phyloP scores from a whole-genome alignment of 2,113 vertebrate genomes.

The Pseudopodoces humilis region DNA sequence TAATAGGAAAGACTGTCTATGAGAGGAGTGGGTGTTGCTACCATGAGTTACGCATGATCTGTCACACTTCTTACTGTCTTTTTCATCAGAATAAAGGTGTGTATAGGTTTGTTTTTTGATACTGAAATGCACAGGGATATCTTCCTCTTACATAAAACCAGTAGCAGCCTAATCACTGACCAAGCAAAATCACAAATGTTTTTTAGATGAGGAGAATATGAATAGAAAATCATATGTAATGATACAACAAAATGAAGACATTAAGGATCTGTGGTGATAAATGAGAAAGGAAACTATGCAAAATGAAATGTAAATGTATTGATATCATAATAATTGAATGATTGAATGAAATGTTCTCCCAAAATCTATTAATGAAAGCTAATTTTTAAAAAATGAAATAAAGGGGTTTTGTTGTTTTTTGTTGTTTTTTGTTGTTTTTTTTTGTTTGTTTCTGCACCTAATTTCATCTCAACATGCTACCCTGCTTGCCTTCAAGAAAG shows the following conservation, averaged over 20 bases:
- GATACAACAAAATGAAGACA: background rate
- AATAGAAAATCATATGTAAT: background rate
- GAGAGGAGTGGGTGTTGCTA: fast-evolving
- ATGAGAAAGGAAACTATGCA: background rate
- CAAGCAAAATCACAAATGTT: background rate
- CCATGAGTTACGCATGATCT: background rate
- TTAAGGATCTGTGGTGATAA: background rate
- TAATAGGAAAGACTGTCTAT: background rate
- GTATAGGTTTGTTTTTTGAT: background rate
- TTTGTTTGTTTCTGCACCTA: background rate
- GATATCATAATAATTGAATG: background rate
- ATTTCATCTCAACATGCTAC: background rate
- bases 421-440: too few relatives aligned
- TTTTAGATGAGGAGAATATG: background rate
- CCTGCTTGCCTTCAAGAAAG: background rate
- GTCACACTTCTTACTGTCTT: background rate
- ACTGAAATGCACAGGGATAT: background rate
- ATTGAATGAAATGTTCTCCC: background rate
- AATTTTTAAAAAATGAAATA: background rate
- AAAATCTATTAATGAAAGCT: background rate
- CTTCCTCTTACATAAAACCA: background rate
- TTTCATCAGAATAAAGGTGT: background rate
- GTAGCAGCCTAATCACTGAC: background rate
- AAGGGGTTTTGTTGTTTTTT: background rate
- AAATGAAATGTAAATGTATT: background rate